Evolutionary conservation across 1,140 invertebrate genomes (phyloP).

Genomic region (Drosophila funebris): DNA sequence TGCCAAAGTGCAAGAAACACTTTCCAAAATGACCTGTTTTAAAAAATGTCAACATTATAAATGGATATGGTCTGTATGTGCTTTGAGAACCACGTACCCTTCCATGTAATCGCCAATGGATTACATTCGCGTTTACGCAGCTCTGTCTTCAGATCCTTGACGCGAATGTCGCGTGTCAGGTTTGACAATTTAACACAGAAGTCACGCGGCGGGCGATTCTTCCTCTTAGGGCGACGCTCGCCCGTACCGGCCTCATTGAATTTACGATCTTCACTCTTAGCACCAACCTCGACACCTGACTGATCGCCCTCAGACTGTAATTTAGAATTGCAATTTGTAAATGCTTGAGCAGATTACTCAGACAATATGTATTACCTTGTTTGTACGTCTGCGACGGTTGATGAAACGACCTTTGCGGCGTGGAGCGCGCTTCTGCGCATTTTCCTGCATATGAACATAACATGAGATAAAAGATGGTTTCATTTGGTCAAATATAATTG

Average conservation of each 20-base stretch:
- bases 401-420: constrained; percentile 72
- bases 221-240: constrained; percentile 63
- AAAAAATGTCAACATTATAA: background rate
- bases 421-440: constrained; percentile 70
- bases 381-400: constrained; percentile 77
- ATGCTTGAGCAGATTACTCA: too few relatives aligned
- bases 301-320: constrained; percentile 81
- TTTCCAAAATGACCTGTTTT: constrained; percentile 85
- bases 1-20: constrained; percentile 87
- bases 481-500: background rate
- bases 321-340: background rate
- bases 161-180: constrained; percentile 85
- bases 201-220: constrained; percentile 79
- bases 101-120: constrained; percentile 87
- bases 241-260: constrained; percentile 58
- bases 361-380: constrained; percentile 66
- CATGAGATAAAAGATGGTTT: background rate
- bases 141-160: constrained; percentile 87
- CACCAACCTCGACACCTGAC: constrained; percentile 75
- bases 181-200: constrained; percentile 86
- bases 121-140: constrained; percentile 86
- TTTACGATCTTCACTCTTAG: constrained; percentile 78
- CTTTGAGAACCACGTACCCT: constrained; percentile 59
- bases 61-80: background rate
- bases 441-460: constrained; percentile 42